Percentiles rank a stretch among this genome's conserved stretches.
These are phyloP conservation scores for Tauraco erythrolophus DNA, from an alignment of 2,113 vertebrate genomes.

Conservation along the genomic window DNA sequence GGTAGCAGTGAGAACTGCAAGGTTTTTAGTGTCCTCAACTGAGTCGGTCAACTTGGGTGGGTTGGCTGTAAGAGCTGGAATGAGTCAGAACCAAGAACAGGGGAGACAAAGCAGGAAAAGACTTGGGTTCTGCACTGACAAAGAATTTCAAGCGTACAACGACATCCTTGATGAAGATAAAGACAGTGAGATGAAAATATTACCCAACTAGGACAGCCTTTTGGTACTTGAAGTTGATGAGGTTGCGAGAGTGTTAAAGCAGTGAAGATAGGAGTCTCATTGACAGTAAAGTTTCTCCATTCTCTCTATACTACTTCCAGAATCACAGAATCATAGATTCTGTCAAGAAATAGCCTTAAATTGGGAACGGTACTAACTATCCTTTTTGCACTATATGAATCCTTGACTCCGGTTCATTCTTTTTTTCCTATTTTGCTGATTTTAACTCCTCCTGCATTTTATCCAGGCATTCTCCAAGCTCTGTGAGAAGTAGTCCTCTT, in stretches of 20 bases:
- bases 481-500: background rate
- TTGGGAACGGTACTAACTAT: background rate
- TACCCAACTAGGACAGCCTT: background rate
- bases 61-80: background rate
- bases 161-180: background rate
- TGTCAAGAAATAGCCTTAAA: background rate
- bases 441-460: background rate
- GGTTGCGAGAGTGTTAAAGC: background rate
- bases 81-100: background rate
- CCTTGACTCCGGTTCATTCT: background rate
- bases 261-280: background rate
- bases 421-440: background rate
- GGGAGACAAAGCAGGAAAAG: background rate
- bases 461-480: background rate
- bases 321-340: background rate
- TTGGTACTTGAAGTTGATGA: background rate
- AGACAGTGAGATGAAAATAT: background rate
- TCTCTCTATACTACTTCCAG: background rate
- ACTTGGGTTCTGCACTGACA: background rate
- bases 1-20: background rate
- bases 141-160: background rate
- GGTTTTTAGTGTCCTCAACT: background rate
- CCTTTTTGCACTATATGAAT: background rate
- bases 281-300: background rate
- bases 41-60: fast-evolving